Evolutionary conservation across 2,113 vertebrate species (phyloP), one percentile per base, ranked within the genome.

Genomic region (Eudyptes chrysolophus): DNA sequence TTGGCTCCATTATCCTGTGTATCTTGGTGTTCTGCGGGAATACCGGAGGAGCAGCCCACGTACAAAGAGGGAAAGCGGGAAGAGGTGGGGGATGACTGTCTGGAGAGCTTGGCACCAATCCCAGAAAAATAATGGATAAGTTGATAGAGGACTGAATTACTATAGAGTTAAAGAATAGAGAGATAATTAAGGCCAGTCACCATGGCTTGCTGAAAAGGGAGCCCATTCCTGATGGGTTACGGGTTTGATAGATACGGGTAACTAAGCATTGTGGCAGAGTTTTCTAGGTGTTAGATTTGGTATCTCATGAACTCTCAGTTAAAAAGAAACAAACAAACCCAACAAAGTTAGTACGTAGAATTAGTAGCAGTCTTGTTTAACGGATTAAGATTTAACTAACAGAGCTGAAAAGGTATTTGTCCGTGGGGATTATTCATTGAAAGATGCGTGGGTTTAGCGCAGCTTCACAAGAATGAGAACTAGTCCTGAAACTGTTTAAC

Each of bases 21-120:
- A 0, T 22, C 46, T n/a, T 3, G 5, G 40, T 26, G 44, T 69
- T 9, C 49, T n/a, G n/a, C 0, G 4, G 7, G 44, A n/a, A 11
- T 6, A 22, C 2, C 0, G 1, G 60, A 78, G 69, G 18, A 93
- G n/a, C 14, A 93, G n/a, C 14, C 29, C 5, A 1, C 1, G 51
- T 44, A n/a, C 24, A 51, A 40, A 84, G 69, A 64, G 62, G 42
- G n/a, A 77, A 78, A 16, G 76, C 60, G 79, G 61, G 36, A 76
- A 11, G 24, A 87, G 74, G 38, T 8, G 15, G 40, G 14, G n/a
- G 74, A 52, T 76, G 48, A 19, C 68, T 89, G 46, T 84, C 55
- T 78, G 84, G 72, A 81, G 55, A 89, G 9, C 38, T 89, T 96
- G 91, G 83, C 83, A 70, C 85, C 57, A 76, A 10, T 87, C 81